Base-by-base conservation (phyloP, 2,797 vertebrate genomes). In the Microctenopoma steveboyesi region DNA sequence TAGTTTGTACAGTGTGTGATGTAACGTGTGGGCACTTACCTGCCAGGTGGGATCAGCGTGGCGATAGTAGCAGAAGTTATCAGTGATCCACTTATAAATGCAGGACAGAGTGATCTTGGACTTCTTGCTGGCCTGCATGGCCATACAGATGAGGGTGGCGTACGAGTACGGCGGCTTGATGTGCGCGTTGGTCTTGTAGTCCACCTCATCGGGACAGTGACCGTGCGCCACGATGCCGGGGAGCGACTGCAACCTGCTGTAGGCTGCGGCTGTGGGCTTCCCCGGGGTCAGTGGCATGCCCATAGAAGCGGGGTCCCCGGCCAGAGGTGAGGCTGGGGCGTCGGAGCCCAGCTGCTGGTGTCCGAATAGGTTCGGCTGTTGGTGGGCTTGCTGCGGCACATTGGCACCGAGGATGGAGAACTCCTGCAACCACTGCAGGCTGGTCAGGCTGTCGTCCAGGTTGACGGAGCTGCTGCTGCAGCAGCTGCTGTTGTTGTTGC, bases 71-170 rank as follows among this genome's bases (percentile, higher is more conserved):
- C 98, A 99, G 94, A 96, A 99, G 89, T 99, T 98, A 83, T 99
- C 97, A 0, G 96, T 98, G 91, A 99, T 98, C 97, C 97, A 99
- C 72, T 95, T 95, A 92, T 99, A 99, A 93, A 99, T 99, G 91
- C 94, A 95, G 1, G 97, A 96, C 60, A 99, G 94, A 0, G 96
- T 98, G 91, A 98, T 97, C 92, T 99, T 97, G 84, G 88, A 95
- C 91, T 95, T 94, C 69, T 95, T 94, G 88, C 96, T 97, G 68
- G 96, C 96, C 81, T 98, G 95, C 97, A 99, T 99, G 12, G 96
- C 96, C 98, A 99, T 98, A 88, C 96, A 98, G 90, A 99, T 99
- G 42, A 99, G 95, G 0, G 95, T 98, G 78, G 98, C 97, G 0
- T 98, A 99, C 0, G 97, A 98, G 83, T 97, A 98, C 0, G 98